Conservation (phyloP, 2,797 vertebrate genomes). For the Sebastes minor region DNA sequence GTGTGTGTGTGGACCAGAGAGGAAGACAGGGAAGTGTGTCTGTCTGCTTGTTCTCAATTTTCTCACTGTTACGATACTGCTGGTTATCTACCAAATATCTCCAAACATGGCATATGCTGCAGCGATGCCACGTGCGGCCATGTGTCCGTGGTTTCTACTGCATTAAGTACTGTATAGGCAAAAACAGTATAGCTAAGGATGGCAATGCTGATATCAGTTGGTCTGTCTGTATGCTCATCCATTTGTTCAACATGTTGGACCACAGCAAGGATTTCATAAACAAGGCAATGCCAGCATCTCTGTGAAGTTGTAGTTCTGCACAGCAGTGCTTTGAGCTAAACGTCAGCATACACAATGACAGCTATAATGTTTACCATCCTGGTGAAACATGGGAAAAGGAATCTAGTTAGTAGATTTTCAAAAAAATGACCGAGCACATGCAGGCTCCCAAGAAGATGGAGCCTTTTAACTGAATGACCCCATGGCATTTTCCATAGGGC, state of each 20-base stretch:
- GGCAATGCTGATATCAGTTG: not conserved
- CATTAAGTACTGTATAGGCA: not conserved
- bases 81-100: not conserved
- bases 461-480: not conserved
- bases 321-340: not conserved
- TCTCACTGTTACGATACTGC: not conserved
- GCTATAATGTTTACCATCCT: not conserved
- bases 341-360: not conserved
- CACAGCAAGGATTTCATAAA: not conserved
- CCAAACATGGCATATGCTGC: not conserved
- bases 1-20: not conserved
- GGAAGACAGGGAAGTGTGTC: not conserved
- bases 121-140: not conserved
- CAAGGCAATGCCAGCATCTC: not conserved
- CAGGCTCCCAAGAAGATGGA: not conserved
- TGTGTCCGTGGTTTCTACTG: not conserved
- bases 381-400: too few relatives aligned
- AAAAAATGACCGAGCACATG: not conserved
- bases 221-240: not conserved
- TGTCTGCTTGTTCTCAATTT: slow-evolving; percentile 7
- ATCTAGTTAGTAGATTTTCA: too few relatives aligned
- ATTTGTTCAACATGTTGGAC: not conserved
- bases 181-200: not conserved
- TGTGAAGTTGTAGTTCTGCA: not conserved
- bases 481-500: not conserved